Conservation (phyloP, 2,113 vertebrate genomes). For the Gadus macrocephalus region DNA sequence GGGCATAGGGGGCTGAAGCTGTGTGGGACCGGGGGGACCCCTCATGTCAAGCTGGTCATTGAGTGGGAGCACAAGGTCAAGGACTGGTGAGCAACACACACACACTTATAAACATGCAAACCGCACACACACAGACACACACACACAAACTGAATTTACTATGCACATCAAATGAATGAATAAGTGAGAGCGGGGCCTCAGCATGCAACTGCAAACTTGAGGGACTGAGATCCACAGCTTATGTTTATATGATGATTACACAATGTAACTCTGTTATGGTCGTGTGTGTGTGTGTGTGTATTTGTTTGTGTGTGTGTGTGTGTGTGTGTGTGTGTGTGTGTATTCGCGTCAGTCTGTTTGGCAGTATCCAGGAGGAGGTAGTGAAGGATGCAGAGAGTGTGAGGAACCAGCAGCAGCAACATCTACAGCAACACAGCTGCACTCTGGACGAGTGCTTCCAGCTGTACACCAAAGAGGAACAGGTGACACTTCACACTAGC, state of each 20-base stretch:
- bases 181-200: too few relatives aligned
- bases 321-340: neutral
- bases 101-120: slow-evolving; percentile 2
- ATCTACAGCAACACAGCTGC: slow-evolving; percentile 87
- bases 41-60: slow-evolving; percentile 83
- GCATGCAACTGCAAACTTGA: too few relatives aligned
- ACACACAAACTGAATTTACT: neutral
- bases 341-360: slow-evolving; percentile 77
- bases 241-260: too few relatives aligned
- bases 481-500: slow-evolving; percentile 69
- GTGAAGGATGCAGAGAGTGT: slow-evolving; percentile 87
- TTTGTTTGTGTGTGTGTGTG: slow-evolving; percentile 1
- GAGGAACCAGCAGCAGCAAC: slow-evolving; percentile 80
- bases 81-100: slow-evolving; percentile 79
- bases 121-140: neutral
- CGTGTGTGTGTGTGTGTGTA: slow-evolving; percentile 17
- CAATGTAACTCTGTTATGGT: neutral
- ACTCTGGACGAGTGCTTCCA: slow-evolving; percentile 93
- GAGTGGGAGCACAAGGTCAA: slow-evolving; percentile 87
- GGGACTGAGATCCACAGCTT: too few relatives aligned
- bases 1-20: slow-evolving; percentile 80
- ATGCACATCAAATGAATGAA: too few relatives aligned
- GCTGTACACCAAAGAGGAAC: slow-evolving; percentile 98
- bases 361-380: slow-evolving; percentile 85
- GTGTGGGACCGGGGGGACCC: slow-evolving; percentile 79